phyloP scores from a whole-genome alignment of 2,888 invertebrate genomes.

The Gryllus longicercus region DNA sequence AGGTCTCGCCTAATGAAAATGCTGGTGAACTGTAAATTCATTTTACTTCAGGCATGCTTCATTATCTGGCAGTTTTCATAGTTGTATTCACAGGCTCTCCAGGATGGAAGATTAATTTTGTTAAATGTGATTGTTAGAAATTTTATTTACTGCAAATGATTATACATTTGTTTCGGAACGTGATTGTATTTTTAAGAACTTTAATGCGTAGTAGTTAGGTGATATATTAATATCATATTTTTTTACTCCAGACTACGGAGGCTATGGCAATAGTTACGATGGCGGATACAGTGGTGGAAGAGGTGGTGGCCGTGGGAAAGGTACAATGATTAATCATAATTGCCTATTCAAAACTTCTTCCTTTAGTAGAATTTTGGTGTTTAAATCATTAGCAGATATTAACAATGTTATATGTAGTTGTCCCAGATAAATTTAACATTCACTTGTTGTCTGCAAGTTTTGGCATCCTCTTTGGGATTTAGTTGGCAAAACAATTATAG shows the following conservation, averaged over 20 bases:
- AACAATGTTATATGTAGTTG: neutral
- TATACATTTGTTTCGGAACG: neutral
- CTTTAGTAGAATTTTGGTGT: neutral
- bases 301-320: constrained; percentile 82
- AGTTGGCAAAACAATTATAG: too few relatives aligned
- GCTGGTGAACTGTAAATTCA: neutral
- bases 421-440: neutral
- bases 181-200: constrained; percentile 20
- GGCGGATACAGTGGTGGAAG: constrained; percentile 83
- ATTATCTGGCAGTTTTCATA: constrained; percentile 5
- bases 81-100: constrained; percentile 17
- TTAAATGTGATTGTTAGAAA: neutral
- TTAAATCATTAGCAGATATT: neutral
- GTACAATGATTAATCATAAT: constrained; percentile 50
- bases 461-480: neutral
- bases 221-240: constrained; percentile 22
- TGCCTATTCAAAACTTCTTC: constrained; percentile 1
- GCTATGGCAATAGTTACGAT: constrained; percentile 59
- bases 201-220: constrained; percentile 26
- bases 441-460: neutral
- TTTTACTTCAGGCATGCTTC: constrained; percentile 4
- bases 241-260: constrained; percentile 65
- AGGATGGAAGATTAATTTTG: neutral
- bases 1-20: constrained; percentile 8
- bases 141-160: constrained; percentile 1